Evolutionary conservation across 2,797 vertebrate genomes (phyloP), one percentile per base, ranked within the genome.

Genomic region (Channallabes apus): DNA sequence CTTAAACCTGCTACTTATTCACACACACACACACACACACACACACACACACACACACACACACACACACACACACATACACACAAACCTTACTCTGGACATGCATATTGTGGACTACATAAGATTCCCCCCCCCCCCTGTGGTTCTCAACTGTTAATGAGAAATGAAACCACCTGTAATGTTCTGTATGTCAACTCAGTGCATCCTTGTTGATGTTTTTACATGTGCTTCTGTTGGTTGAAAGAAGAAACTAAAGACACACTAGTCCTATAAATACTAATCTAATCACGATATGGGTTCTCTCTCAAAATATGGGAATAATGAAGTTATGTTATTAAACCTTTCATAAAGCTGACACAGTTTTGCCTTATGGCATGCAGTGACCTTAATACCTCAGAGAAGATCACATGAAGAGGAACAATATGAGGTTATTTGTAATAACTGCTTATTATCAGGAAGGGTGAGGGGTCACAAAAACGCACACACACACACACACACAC

Each of bases 21-120:
- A 67, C 75, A 82, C 81, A 80, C 73, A 84, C 54, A 29, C 58
- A 35, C 41, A 75, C 20, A 72, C 69, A 73, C 59, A 51, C 64
- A 32, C 41, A 73, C 22, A 51, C 38, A 73, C 27, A 29, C 51
- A 59, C 4, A 29, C 78, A 51, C 64, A 35, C 41, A 54, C 22
- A 51, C 38, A 54, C 27, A 29, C 51, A 38, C 4, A 29, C 78
- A 83, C 59, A 51, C 64, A 18, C 41, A 75, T 11, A 51, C 38
- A 73, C 27, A 29, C 51, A 59, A 4, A 29, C 78, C 46, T 83
- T 71, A 9, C 38, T 59, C 51, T 32, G 9, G 61, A 41, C 61
- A 80, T 41, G 54, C 32, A 46, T 29, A 38, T 20, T 51, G 20
- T 59, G 75, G 11, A 61, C 18, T 22, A 58, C 17, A 32, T 35